Conservation (phyloP, 2,888 invertebrate genomes). For the Acanthosoma haemorrhoidale region DNA sequence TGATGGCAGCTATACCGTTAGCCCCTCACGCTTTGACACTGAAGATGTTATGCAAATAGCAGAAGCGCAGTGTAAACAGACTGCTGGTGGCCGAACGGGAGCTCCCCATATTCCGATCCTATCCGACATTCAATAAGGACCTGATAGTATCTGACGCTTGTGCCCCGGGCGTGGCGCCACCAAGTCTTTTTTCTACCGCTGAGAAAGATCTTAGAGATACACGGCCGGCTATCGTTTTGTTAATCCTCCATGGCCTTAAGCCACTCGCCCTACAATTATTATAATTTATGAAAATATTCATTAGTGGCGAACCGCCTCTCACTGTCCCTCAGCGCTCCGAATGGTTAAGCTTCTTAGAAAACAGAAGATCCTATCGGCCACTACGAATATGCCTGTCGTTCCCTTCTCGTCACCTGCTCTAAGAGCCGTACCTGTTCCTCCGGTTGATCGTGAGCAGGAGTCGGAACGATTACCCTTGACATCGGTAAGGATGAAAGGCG, state of each 20-base stretch:
- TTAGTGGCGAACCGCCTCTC: conserved; percentile 7
- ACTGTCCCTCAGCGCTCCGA: neutral
- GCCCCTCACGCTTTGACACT: neutral
- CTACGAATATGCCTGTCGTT: conserved; percentile 2
- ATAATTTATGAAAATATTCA: conserved; percentile 26
- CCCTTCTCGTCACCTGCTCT: conserved; percentile 1
- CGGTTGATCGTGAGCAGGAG: neutral
- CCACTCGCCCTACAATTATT: conserved; percentile 13
- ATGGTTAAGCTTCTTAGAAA: neutral
- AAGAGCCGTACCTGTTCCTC: neutral
- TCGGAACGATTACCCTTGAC: neutral
- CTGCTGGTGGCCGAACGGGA: neutral
- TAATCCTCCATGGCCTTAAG: conserved; percentile 4
- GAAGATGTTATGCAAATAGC: neutral
- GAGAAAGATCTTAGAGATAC: neutral
- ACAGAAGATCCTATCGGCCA: neutral
- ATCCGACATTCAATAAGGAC: conserved; percentile 7
- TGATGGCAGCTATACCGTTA: too few species aligned
- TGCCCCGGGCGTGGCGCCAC: neutral
- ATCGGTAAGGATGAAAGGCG: neutral
- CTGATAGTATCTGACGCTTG: neutral
- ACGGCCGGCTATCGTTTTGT: neutral
- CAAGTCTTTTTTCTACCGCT: too few species aligned
- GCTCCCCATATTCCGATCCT: neutral
- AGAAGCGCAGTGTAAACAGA: too few species aligned